Percentiles rank a stretch among this genome's conserved stretches.
phyloP scores from a whole-genome alignment of 2,113 vertebrate species.

The Poeciliopsis occidentalis region DNA sequence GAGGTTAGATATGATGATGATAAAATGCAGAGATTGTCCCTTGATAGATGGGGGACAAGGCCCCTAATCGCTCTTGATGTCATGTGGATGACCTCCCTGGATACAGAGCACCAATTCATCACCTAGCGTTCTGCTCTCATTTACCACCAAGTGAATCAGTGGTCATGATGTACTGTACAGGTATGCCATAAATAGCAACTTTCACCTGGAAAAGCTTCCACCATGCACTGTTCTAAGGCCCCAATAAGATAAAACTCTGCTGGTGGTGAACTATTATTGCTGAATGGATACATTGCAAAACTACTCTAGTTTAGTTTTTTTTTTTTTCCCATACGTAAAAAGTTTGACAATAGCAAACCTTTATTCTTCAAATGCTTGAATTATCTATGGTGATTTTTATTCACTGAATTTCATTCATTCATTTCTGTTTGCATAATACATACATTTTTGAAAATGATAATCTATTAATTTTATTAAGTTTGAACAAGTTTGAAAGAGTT shows the following conservation, averaged over 20 bases:
- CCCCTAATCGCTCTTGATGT: conserved; percentile 72
- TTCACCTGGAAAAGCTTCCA: conserved; percentile 51
- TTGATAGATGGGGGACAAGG: conserved; percentile 75
- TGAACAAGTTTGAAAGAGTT: no score
- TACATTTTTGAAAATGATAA: no score
- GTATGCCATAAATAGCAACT: conserved; percentile 60
- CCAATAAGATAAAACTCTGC: conserved; percentile 14
- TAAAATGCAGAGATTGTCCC: conserved; percentile 68
- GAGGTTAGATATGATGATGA: conserved; percentile 68
- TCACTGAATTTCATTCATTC: not conserved
- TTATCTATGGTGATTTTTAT: not conserved
- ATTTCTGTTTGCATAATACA: not conserved
- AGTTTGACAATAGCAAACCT: not conserved
- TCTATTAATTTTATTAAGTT: no score
- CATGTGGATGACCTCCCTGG: conserved; percentile 73
- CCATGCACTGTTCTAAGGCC: conserved; percentile 28
- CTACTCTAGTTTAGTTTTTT: not conserved
- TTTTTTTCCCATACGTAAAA: no score
- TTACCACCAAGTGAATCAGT: conserved; percentile 55
- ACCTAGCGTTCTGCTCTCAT: conserved; percentile 47
- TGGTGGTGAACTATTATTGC: not conserved
- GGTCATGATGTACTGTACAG: conserved; percentile 56
- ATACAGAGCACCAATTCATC: conserved; percentile 71
- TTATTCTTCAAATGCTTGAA: not conserved
- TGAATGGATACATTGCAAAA: not conserved